A percentile compares a stretch with the other conserved stretches of the same genome.
phyloP scores from a whole-genome alignment of 2,113 vertebrate species.

The Malurus elegans region DNA sequence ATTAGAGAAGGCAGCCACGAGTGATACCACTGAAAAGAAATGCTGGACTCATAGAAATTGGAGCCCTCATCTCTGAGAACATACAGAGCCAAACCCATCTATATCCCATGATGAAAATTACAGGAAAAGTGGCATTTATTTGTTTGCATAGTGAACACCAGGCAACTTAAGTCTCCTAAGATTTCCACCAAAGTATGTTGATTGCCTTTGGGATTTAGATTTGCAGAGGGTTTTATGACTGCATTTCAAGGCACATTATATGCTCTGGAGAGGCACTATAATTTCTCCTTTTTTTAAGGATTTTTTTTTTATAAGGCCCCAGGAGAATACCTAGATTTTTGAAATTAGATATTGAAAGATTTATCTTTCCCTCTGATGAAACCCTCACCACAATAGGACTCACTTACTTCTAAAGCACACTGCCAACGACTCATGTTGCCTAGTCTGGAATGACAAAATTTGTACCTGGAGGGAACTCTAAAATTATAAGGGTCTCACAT shows the following conservation, averaged over 20 bases:
- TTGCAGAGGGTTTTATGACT: not conserved
- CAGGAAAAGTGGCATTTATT: constrained; percentile 26
- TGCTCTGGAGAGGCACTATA: not conserved
- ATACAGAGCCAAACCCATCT: not conserved
- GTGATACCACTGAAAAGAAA: not conserved
- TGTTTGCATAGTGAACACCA: constrained; percentile 14
- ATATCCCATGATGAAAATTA: constrained; percentile 19
- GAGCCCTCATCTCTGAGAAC: not conserved
- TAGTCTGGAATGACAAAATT: not conserved
- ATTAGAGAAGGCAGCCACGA: not conserved
- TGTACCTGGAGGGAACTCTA: not conserved
- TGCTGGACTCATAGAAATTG: not conserved
- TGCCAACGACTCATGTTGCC: not conserved
- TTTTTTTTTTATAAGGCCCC: not conserved
- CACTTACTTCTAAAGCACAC: not conserved
- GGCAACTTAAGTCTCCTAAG: constrained; percentile 3
- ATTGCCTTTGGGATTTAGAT: constrained; percentile 22
- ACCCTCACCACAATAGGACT: not conserved
- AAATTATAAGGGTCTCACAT: not conserved
- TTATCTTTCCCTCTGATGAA: not conserved
- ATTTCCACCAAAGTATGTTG: constrained; percentile 9
- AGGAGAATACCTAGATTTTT: not conserved
- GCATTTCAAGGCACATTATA: constrained; percentile 29
- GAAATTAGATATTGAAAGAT: not conserved
- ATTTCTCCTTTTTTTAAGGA: not conserved